Percentiles rank a stretch among this genome's conserved stretches.
These are phyloP conservation scores for Potamilus streckersoni DNA, from an alignment of 1,140 invertebrate species.

Conservation along the genomic window DNA sequence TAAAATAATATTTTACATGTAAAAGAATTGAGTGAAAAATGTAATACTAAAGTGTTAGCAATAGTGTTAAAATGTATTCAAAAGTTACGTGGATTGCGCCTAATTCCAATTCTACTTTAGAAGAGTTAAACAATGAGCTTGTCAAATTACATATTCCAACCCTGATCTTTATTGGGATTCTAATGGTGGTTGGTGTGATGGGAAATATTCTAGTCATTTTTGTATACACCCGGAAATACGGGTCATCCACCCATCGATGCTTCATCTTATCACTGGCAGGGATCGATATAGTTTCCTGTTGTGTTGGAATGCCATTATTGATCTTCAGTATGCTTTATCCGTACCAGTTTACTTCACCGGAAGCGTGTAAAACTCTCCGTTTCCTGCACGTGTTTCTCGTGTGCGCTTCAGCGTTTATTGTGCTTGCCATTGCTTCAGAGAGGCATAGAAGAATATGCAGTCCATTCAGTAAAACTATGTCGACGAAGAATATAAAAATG, in stretches of 20 bases:
- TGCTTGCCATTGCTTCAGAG: constrained; percentile 20
- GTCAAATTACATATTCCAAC: constrained; percentile 19
- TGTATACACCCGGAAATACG: constrained; percentile 34
- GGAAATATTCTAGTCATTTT: constrained; percentile 43
- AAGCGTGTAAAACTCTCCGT: constrained; percentile 19
- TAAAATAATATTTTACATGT: no score
- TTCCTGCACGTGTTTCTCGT: constrained; percentile 22
- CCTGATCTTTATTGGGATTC: constrained; percentile 16
- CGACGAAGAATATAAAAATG: constrained; percentile 12
- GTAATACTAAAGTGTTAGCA: no score
- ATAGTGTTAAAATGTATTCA: constrained; percentile 4
- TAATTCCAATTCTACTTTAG: constrained; percentile 7
- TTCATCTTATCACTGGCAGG: constrained; percentile 27
- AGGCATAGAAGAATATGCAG: constrained; percentile 18
- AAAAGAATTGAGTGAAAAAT: no score
- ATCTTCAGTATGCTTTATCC: constrained; percentile 26
- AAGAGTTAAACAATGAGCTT: constrained; percentile 14
- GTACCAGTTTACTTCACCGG: constrained; percentile 18
- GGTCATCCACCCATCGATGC: constrained; percentile 22
- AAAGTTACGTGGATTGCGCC: constrained; percentile 8
- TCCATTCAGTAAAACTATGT: constrained; percentile 19
- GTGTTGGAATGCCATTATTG: constrained; percentile 20
- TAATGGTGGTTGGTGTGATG: constrained; percentile 38
- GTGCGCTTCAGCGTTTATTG: constrained; percentile 19
- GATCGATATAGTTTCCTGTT: constrained; percentile 19